phyloP scores from a whole-genome alignment of 2,888 invertebrate species.

The Amphipyra berbera region DNA sequence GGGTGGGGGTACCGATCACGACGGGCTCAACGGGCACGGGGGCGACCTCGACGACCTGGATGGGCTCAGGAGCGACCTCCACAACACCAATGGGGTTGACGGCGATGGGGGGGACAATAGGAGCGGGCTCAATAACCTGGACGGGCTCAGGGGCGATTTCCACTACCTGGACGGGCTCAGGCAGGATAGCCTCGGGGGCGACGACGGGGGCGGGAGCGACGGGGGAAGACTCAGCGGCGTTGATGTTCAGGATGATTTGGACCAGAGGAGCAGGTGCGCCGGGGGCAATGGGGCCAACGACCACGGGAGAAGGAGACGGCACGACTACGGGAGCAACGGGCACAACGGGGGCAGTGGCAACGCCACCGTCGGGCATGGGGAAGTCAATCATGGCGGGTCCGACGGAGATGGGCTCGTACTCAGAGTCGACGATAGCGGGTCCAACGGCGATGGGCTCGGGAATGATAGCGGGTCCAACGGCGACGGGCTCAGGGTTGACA shows the following conservation, averaged over 20 bases:
- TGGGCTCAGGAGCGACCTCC: conserved; percentile 21
- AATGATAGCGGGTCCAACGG: conserved; percentile 48
- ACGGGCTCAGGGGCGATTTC: conserved; percentile 6
- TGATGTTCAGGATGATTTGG: conserved; percentile 69
- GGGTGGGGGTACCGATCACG: conserved; percentile 49
- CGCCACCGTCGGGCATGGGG: conserved; percentile 48
- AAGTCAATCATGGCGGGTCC: conserved; percentile 56
- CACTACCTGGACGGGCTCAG: conserved; percentile 26
- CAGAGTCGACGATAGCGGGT: conserved; percentile 34
- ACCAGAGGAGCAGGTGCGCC: conserved; percentile 56
- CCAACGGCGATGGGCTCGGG: conserved; percentile 44
- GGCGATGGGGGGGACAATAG: conserved; percentile 28
- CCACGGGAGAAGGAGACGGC: conserved; percentile 28
- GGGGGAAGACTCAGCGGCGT: conserved; percentile 45
- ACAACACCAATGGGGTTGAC: conserved; percentile 20
- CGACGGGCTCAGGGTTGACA: conserved; percentile 40
- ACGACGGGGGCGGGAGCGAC: conserved; percentile 26
- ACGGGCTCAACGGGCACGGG: conserved; percentile 54
- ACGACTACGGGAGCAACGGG: conserved; percentile 1
- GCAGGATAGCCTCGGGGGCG: conserved; percentile 33
- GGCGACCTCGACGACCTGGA: conserved; percentile 35
- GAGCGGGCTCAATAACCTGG: conserved; percentile 21
- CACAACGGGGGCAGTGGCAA: conserved; percentile 2
- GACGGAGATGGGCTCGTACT: conserved; percentile 35
- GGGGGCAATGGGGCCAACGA: conserved; percentile 29